Conservation (phyloP, 2,797 vertebrate species). For the Neomorphus geoffroyi region DNA sequence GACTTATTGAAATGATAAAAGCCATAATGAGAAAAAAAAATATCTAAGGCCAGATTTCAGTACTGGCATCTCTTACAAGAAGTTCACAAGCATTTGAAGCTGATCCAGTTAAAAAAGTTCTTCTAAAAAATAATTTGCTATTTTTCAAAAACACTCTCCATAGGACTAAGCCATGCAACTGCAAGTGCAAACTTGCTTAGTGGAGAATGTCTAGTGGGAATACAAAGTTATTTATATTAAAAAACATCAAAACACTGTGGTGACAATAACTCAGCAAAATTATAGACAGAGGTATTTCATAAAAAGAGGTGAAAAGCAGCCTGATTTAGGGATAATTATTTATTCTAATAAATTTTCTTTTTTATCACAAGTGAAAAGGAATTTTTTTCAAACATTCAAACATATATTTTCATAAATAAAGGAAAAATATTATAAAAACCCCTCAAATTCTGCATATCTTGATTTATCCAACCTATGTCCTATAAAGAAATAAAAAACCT, state of each 20-base stretch:
- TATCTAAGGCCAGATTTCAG: neutral
- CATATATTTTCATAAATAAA: neutral
- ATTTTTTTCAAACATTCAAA: neutral
- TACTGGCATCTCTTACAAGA: neutral
- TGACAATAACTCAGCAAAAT: neutral
- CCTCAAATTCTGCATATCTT: neutral
- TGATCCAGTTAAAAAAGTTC: neutral
- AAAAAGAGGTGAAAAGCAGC: fast-evolving
- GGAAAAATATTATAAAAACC: neutral
- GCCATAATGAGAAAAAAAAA: neutral
- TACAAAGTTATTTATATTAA: neutral
- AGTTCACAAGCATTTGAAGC: neutral
- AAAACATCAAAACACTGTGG: neutral
- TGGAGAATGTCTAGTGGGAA: neutral
- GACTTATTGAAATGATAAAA: neutral
- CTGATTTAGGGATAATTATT: neutral
- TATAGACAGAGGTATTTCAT: neutral
- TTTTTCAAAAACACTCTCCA: neutral
- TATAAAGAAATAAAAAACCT: fast-evolving
- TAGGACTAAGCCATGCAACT: neutral
- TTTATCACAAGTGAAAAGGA: neutral
- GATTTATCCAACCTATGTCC: neutral
- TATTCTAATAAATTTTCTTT: neutral
- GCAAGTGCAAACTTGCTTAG: neutral
- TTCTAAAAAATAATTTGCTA: neutral